Evolutionary conservation across 30 jellyfish, hydroid and myxozoan species (phyloP).

Genomic region (Hydractinia symbiolongicarpus): DNA sequence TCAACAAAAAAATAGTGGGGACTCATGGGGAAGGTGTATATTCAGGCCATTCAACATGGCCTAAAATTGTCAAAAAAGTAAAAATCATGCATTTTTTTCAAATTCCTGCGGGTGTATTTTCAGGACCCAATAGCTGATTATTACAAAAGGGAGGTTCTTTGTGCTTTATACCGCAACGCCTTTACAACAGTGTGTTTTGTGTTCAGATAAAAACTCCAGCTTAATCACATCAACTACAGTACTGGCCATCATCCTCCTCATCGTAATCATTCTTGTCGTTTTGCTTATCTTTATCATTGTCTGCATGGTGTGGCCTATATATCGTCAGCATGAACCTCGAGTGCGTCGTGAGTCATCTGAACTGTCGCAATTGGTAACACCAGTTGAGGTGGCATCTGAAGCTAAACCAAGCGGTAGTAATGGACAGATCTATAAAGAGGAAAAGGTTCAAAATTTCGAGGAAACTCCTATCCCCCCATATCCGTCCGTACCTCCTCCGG

Average conservation of each 20-base stretch:
- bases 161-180: not conserved
- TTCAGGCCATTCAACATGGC: too few species aligned
- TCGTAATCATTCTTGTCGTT: conserved; percentile 21
- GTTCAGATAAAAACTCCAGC: conserved; percentile 19
- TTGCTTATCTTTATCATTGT: conserved; percentile 12
- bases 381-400: not conserved
- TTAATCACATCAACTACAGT: conserved; percentile 18
- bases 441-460: not conserved
- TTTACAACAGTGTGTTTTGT: not conserved
- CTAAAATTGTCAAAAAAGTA: too few species aligned
- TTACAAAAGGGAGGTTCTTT: not conserved
- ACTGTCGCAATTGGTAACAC: not conserved
- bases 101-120: too few species aligned
- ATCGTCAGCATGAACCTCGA: conserved; percentile 8
- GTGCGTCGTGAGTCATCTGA: not conserved
- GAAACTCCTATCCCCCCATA: conserved; percentile 24
- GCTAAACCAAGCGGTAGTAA: not conserved
- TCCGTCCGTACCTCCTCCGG: conserved; percentile 25
- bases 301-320: conserved; percentile 27
- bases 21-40: too few species aligned
- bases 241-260: conserved; percentile 21
- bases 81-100: too few species aligned
- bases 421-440: not conserved
- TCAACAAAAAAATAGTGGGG: too few species aligned
- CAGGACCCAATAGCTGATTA: too few species aligned